phyloP scores from a whole-genome alignment of 2,888 invertebrate species.

The Ectemnius cavifrons region DNA sequence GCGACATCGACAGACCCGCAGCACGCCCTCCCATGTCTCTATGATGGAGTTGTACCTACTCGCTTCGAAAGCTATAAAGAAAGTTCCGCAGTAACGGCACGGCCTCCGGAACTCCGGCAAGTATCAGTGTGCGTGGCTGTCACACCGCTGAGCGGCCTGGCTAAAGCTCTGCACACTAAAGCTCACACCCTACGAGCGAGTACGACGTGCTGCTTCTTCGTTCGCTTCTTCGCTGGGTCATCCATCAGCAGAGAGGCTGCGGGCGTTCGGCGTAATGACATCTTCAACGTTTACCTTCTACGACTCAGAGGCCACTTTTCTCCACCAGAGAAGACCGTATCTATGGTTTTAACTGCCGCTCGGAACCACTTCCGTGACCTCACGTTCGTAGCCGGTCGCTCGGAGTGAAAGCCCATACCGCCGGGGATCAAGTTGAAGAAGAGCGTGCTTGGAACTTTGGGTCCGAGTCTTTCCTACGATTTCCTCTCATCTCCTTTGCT shows the following conservation, averaged over 20 bases:
- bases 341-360: constrained; percentile 41
- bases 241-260: constrained; percentile 26
- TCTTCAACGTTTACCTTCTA: constrained; percentile 41
- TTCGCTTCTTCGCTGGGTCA: constrained; percentile 20
- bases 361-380: neutral
- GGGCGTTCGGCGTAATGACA: constrained; percentile 41
- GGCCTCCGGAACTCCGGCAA: neutral
- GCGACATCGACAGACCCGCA: neutral
- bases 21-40: constrained; percentile 27
- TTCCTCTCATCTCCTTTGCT: no score
- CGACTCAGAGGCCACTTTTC: constrained; percentile 41
- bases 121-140: no score
- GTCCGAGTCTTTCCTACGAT: neutral
- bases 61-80: constrained; percentile 48
- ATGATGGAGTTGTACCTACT: constrained; percentile 53
- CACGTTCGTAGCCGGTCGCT: neutral
- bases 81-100: constrained; percentile 48
- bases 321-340: constrained; percentile 43
- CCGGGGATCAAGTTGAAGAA: neutral
- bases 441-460: neutral
- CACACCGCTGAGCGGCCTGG: no score
- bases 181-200: neutral
- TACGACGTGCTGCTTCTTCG: neutral
- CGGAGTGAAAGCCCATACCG: neutral
- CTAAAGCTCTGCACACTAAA: no score